Base-by-base conservation (phyloP, 1,140 invertebrate genomes). In the Lethrus apterus region DNA sequence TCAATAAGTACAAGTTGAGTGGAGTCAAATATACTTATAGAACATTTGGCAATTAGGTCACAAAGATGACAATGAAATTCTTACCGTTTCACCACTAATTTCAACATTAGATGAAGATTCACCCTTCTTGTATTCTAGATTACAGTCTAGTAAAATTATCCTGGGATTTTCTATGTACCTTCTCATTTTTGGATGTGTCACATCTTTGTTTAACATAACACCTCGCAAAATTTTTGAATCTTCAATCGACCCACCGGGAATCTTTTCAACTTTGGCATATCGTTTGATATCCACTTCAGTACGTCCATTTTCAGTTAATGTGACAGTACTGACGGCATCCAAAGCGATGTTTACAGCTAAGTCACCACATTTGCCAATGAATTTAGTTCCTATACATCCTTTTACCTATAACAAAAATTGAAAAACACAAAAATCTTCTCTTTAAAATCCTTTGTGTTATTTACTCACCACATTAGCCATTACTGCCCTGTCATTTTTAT, bases 201-300 rank as follows among this genome's bases (percentile, higher is more conserved):
- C 90, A 72, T 99, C 96, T 71, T 99, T 99, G 70, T 99, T 99
- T 13, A 99, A 66, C 92, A 99, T 98, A 2, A 99, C 86, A 17
- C 97, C 97, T 52, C 80, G 84, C 2, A 99, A 67, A n/a, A 99
- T 93, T 52, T 78, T 71, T 3, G 91, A 97, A 46, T 99, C 94
- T 63, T 98, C 95, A 43, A 99, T 89, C 1, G 83, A 76, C 4
- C 93, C 96, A 38, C 97, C 96, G 9, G 96, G 94, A 55, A 99
- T 90, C 75, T 98, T 98, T 67, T 99, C 95, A 23, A 99, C 86
- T 74, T 96, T 96, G 1, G 93, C 95, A 67, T 98, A 77, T 64
- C 93, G 80, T 63, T 99, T 99, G 48, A 99, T 95, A 65, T 99
- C 96, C 59, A 99, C 95, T 70, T 99, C 95, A 51, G 83, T 79